A percentile compares a stretch with the other conserved stretches of the same genome.
These are phyloP conservation scores for Caenorhabditis virilis DNA, from an alignment of 2,888 invertebrate genomes.

Conservation along the genomic window DNA sequence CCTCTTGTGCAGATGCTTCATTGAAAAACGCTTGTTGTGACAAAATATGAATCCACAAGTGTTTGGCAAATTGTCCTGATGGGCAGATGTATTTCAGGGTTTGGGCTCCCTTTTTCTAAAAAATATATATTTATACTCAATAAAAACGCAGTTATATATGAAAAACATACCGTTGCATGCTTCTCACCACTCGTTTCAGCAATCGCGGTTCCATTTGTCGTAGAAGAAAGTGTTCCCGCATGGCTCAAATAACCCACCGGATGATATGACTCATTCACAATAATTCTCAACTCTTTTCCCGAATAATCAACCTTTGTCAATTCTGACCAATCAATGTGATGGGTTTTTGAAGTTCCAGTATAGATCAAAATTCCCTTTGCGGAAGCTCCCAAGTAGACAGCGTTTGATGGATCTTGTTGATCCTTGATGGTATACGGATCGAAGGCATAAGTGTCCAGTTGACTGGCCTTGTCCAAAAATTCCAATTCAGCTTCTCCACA, in stretches of 20 bases:
- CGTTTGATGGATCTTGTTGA: conserved; percentile 80
- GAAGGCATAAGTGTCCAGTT: conserved; percentile 93
- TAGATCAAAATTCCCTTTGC: conserved; percentile 92
- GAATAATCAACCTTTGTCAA: conserved; percentile 84
- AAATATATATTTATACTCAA: background rate
- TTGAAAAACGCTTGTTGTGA: conserved; percentile 98
- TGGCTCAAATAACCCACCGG: conserved; percentile 10
- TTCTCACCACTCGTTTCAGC: conserved; percentile 19
- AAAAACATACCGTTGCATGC: conserved; percentile 10
- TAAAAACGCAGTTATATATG: background rate
- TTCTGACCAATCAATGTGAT: conserved; percentile 86
- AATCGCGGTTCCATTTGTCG: conserved; percentile 19
- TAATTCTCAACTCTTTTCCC: conserved; percentile 95
- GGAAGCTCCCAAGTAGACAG: conserved; percentile 91
- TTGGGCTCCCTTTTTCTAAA: conserved; percentile 51
- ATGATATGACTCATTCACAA: conserved; percentile 70
- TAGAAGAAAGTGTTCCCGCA: too few species aligned
- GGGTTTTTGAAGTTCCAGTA: conserved; percentile 87
- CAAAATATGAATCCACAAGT: conserved; percentile 95
- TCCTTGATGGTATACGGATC: conserved; percentile 98
- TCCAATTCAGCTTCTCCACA: conserved; percentile 85
- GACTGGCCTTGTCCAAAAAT: conserved; percentile 87
- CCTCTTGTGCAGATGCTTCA: conserved; percentile 42
- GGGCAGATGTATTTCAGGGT: conserved; percentile 90
- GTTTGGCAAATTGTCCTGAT: conserved; percentile 86